Evolutionary conservation across 2,888 invertebrate genomes (phyloP).

Genomic region (Steinernema hermaphroditum): DNA sequence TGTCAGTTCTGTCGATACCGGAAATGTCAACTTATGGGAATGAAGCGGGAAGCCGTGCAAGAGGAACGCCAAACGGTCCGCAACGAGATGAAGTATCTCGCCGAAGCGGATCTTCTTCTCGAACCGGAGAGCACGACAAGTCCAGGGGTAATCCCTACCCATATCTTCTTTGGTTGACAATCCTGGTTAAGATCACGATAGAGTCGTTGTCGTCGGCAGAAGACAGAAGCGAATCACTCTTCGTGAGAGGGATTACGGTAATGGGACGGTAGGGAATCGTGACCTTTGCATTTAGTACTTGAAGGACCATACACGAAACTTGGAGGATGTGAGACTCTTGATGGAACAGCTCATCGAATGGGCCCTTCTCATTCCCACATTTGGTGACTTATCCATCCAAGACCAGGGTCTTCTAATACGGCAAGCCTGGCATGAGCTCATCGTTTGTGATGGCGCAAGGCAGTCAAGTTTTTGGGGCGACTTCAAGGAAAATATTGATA

Average conservation of each 20-base stretch:
- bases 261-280: not conserved
- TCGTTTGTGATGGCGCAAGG: slow-evolving; percentile 6
- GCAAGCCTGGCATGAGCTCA: slow-evolving; percentile 70
- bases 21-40: slow-evolving; percentile 92
- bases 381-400: slow-evolving; percentile 83
- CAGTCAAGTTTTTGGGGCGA: not conserved
- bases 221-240: not conserved
- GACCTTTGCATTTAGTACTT: not conserved
- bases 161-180: no score
- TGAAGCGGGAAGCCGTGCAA: slow-evolving; percentile 82
- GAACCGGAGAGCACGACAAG: slow-evolving; percentile 24
- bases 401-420: slow-evolving; percentile 79
- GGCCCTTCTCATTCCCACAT: slow-evolving; percentile 94
- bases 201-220: not conserved
- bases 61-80: slow-evolving; percentile 66
- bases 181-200: not conserved
- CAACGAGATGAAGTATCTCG: not conserved
- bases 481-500: not conserved
- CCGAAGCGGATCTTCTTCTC: not conserved
- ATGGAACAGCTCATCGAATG: slow-evolving; percentile 90
- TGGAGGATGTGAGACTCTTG: slow-evolving; percentile 84
- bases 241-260: not conserved
- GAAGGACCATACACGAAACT: not conserved
- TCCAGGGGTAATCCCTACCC: not conserved
- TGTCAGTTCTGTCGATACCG: slow-evolving; percentile 98